Base-by-base conservation (phyloP, 1,140 invertebrate species). In the Penaeus chinensis region DNA sequence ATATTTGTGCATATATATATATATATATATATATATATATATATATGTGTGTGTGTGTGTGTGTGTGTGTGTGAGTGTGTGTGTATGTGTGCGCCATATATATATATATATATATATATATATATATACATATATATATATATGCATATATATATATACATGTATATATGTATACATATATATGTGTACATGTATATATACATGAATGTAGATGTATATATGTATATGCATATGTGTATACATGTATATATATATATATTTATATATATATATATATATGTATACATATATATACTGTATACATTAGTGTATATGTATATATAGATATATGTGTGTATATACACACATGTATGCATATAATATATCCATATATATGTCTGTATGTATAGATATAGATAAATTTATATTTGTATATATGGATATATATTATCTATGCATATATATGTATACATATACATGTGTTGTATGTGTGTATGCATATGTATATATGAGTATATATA, bases 11-110 rank as follows among this genome's bases (percentile, higher is more conserved):
- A 47, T 47, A 13, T 47, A 47, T 47, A 13, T 47, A 74, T 74
- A 74, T 74, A n/a, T 74, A 74, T n/a, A 74, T 74, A 74, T n/a
- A 74, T n/a, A 74, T n/a, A 74, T 74, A 74, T 74, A 74, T 74
- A 74, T 74, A 74, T 74, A n/a, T 74, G 22, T 74, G 22, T 74
- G 22, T 74, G 22, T 74, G 22, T 74, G 22, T 74, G 22, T 74
- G 22, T 74, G 22, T 74, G 22, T 74, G 22, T 74, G 22, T 74
- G 22, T 74, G 37, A 20, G 22, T 74, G 22, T 74, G 22, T 74
- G 22, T 74, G 22, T 74, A n/a, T 74, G 22, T 74, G 22, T 74
- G 22, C 22, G 22, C 22, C 22, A 74, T 74, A 74, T 74, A 32
- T 47, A 47, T 47, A 47, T 47, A 47, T 47, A 47, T 47, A 47